Evolutionary conservation across 2,113 vertebrate genomes (phyloP).

Genomic region (Phyllostomus hastatus): DNA sequence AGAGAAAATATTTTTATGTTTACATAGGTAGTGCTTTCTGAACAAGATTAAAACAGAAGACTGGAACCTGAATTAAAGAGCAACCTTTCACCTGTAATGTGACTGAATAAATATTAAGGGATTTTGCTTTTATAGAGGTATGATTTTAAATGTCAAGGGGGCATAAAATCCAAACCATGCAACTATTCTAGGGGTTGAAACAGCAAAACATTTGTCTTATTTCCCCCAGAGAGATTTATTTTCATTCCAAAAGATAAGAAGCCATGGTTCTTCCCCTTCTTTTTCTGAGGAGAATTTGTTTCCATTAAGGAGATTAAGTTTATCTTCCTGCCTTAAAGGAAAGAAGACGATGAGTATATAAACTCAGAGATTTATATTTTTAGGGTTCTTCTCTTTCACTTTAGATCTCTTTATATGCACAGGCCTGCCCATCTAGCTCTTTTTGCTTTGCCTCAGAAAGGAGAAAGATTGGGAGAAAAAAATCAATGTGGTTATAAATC

Average conservation of each 20-base stretch:
- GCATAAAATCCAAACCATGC: neutral
- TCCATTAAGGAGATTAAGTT: neutral
- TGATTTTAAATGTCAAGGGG: neutral
- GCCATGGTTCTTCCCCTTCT: neutral
- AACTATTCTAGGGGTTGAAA: neutral
- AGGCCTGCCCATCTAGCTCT: neutral
- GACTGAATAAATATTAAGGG: neutral
- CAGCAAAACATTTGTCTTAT: neutral
- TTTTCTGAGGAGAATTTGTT: neutral
- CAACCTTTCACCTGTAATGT: neutral
- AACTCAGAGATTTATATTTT: neutral
- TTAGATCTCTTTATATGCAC: neutral
- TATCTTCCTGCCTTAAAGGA: neutral
- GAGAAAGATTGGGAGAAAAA: neutral
- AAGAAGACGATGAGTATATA: neutral
- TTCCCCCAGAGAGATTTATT: neutral
- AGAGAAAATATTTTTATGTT: constrained; percentile 1
- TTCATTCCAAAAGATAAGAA: neutral
- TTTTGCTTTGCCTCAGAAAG: neutral
- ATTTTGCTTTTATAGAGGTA: neutral
- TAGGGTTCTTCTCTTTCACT: neutral
- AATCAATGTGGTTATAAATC: neutral
- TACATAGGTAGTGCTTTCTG: neutral
- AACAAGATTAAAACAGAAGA: neutral
- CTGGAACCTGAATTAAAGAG: neutral